Percentiles rank a stretch among this genome's conserved stretches.
Evolutionary conservation across 1,140 invertebrate species (phyloP).

Genomic region (Glossosoma conforme): DNA sequence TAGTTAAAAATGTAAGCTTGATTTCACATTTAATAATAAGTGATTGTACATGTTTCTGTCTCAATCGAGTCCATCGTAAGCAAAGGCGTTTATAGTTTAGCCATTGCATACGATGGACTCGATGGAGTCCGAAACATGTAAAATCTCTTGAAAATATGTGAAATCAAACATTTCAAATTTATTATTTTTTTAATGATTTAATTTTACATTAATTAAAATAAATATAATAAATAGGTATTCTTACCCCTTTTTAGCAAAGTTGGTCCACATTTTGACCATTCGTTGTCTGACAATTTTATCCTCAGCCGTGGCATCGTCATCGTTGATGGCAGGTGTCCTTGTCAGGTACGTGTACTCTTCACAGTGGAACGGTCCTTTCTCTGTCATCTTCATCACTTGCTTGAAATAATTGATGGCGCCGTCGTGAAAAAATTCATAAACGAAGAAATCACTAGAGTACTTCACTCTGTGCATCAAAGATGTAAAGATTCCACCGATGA

Average conservation of each 20-base stretch:
- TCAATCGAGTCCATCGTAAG: no score
- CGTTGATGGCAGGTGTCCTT: slow-evolving; percentile 7
- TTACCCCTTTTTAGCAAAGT: slow-evolving; percentile 44
- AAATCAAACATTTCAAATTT: neutral
- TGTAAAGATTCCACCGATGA: neutral
- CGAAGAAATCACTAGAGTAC: neutral
- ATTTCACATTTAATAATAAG: no score
- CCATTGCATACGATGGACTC: no score
- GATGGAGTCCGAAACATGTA: no score
- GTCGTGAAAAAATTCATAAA: slow-evolving; percentile 11
- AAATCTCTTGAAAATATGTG: no score
- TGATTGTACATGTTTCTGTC: no score
- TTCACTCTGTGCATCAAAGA: neutral
- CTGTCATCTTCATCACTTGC: neutral
- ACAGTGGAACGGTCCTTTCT: slow-evolving; percentile 25
- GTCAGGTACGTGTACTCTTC: slow-evolving; percentile 32
- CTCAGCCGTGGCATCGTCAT: neutral
- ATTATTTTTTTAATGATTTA: neutral
- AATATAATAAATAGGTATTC: neutral
- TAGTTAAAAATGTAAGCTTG: slow-evolving; percentile 8
- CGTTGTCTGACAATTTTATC: slow-evolving; percentile 29
- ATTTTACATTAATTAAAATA: neutral
- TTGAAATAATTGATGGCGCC: slow-evolving; percentile 15
- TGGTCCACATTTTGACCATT: slow-evolving; percentile 41
- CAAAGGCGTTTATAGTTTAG: neutral